Evolutionary conservation across 2,888 invertebrate genomes (phyloP).

Genomic region (Nephrotoma flavescens): DNA sequence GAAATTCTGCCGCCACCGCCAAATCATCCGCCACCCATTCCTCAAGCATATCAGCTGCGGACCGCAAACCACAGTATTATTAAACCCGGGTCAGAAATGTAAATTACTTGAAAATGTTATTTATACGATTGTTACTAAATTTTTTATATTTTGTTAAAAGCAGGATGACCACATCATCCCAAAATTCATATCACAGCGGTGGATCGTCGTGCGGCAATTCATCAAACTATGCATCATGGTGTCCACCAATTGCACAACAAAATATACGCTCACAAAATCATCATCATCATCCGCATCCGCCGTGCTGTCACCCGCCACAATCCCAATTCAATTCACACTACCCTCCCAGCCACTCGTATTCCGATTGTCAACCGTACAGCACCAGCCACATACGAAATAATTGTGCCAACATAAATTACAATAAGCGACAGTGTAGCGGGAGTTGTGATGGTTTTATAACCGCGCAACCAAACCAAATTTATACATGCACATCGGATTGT

Average conservation of each 20-base stretch:
- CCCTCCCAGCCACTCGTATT: slow-evolving; percentile 28
- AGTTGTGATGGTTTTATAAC: slow-evolving; percentile 31
- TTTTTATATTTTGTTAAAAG: background rate
- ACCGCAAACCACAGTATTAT: slow-evolving; percentile 16
- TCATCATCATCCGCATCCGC: slow-evolving; percentile 29
- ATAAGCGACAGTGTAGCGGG: slow-evolving; percentile 18
- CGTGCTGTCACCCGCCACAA: slow-evolving; percentile 6
- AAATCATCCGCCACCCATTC: slow-evolving; percentile 42
- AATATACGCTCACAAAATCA: slow-evolving; percentile 20
- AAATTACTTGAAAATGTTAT: slow-evolving; percentile 19
- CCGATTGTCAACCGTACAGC: slow-evolving; percentile 27
- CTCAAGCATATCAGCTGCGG: slow-evolving; percentile 13
- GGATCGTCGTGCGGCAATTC: slow-evolving; percentile 16
- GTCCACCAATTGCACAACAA: slow-evolving; percentile 21
- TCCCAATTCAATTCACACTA: slow-evolving; percentile 21
- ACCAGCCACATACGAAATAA: slow-evolving; percentile 16
- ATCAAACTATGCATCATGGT: slow-evolving; percentile 28
- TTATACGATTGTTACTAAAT: slow-evolving; percentile 1
- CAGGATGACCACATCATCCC: slow-evolving; percentile 30
- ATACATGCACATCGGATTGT: slow-evolving; percentile 33
- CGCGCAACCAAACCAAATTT: slow-evolving; percentile 24
- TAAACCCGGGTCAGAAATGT: slow-evolving; percentile 30
- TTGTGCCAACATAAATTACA: background rate
- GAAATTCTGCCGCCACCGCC: slow-evolving; percentile 45
- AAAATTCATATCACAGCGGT: slow-evolving; percentile 32